Conservation (phyloP, 2,888 invertebrate species). For the Drosophila stalkeri region DNA sequence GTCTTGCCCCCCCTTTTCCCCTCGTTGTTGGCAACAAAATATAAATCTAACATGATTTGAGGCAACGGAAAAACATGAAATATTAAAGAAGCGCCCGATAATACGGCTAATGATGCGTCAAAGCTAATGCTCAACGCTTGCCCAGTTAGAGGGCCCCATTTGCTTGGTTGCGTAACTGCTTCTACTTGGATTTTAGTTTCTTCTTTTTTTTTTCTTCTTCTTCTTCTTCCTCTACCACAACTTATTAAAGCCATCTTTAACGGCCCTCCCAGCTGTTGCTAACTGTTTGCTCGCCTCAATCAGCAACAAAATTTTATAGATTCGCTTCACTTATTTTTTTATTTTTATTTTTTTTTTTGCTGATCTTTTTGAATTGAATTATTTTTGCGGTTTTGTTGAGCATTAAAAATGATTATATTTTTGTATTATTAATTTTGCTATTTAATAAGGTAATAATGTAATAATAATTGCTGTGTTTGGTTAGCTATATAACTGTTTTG, state of each 20-base stretch:
- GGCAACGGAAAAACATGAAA: conserved; percentile 77
- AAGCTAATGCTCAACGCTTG: conserved; percentile 33
- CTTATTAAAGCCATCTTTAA: conserved; percentile 31
- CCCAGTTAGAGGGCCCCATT: conserved; percentile 47
- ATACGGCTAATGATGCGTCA: conserved; percentile 60
- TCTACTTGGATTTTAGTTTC: background rate
- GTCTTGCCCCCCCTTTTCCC: background rate
- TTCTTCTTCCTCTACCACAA: conserved; percentile 5
- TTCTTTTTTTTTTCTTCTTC: background rate
- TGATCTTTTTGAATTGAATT: background rate
- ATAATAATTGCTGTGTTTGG: too few species aligned
- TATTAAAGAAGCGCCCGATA: conserved; percentile 61
- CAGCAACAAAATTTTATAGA: conserved; percentile 6
- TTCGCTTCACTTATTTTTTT: conserved; percentile 15
- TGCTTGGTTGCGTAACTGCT: conserved; percentile 38
- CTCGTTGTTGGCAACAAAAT: conserved; percentile 48
- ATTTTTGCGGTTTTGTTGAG: conserved; percentile 2
- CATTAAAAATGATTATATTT: conserved; percentile 8
- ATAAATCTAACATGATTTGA: conserved; percentile 79
- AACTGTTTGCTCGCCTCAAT: conserved; percentile 35
- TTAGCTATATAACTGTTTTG: background rate
- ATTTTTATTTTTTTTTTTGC: background rate
- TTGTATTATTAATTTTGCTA: background rate
- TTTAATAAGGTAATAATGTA: background rate
- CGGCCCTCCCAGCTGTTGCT: conserved; percentile 35